Evolutionary conservation across 2,888 invertebrate species (phyloP).

Genomic region (Rhamphomyia laevipes): DNA sequence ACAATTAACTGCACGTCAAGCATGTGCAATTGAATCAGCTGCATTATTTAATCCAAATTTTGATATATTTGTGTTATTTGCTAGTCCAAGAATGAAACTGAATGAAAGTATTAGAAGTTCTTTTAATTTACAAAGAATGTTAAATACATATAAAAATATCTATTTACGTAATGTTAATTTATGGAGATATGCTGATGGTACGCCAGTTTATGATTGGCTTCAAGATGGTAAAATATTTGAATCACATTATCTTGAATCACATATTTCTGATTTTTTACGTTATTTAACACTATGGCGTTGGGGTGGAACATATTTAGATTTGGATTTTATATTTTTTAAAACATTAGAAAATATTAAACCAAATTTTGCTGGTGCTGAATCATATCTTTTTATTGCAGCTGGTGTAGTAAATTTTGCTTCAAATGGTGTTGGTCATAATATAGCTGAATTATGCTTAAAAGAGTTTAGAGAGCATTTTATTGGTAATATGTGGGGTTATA

Average conservation of each 20-base stretch:
- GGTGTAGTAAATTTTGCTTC: constrained; percentile 53
- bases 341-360: too few relatives aligned
- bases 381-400: constrained; percentile 46
- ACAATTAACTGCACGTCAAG: too few relatives aligned
- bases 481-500: constrained; percentile 46
- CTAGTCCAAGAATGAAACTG: too few relatives aligned
- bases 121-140: too few relatives aligned
- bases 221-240: constrained; percentile 24
- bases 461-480: constrained; percentile 45
- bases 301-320: constrained; percentile 66
- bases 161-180: constrained; percentile 28
- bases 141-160: constrained; percentile 30
- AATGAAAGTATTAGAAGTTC: too few relatives aligned
- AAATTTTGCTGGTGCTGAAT: constrained; percentile 57
- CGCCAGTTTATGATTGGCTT: constrained; percentile 31
- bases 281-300: constrained; percentile 50
- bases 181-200: constrained; percentile 27
- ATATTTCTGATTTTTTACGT: constrained; percentile 29
- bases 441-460: constrained; percentile 44
- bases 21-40: too few relatives aligned
- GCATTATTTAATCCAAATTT: too few relatives aligned
- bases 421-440: constrained; percentile 42
- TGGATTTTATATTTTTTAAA: constrained; percentile 63
- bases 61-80: too few relatives aligned
- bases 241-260: constrained; percentile 26